Conservation (phyloP, 2,113 vertebrate genomes). For the Oncorhynchus nerka region DNA sequence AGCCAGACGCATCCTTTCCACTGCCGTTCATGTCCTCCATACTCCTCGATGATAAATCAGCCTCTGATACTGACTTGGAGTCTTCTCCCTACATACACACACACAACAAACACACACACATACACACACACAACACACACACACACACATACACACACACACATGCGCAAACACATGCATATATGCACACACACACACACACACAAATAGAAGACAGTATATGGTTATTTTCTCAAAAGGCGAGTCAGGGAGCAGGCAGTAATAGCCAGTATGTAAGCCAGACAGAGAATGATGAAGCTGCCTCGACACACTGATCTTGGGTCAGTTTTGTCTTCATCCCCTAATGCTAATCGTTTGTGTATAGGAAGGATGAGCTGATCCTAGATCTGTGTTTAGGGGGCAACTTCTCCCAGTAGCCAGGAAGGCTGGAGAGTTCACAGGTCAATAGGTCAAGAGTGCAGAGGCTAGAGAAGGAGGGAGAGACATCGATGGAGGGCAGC, state of each 20-base stretch:
- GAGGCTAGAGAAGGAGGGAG: slow-evolving; percentile 7
- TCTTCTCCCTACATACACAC: slow-evolving; percentile 81
- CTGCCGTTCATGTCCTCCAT: slow-evolving; percentile 85
- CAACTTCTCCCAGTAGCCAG: neutral
- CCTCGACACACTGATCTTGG: slow-evolving; percentile 44
- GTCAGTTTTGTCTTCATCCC: neutral
- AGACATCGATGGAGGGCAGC: neutral
- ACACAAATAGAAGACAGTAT: slow-evolving; percentile 12
- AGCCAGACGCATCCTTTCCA: slow-evolving; percentile 82
- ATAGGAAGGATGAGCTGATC: slow-evolving; percentile 17
- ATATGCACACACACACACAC: neutral
- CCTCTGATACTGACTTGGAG: slow-evolving; percentile 88
- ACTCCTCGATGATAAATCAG: slow-evolving; percentile 80
- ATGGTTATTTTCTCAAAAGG: too few species aligned
- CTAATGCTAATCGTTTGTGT: neutral
- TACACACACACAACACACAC: too few species aligned
- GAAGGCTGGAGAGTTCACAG: slow-evolving; percentile 10
- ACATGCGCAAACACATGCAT: neutral
- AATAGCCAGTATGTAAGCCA: neutral
- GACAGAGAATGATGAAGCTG: slow-evolving; percentile 25
- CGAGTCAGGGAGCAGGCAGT: neutral
- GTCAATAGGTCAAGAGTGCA: neutral
- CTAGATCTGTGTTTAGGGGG: slow-evolving; percentile 10
- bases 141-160: slow-evolving; percentile 22
- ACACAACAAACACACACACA: slow-evolving; percentile 15